Evolutionary conservation across 1,140 invertebrate genomes (phyloP).

Genomic region (Metopolophium dirhodum): DNA sequence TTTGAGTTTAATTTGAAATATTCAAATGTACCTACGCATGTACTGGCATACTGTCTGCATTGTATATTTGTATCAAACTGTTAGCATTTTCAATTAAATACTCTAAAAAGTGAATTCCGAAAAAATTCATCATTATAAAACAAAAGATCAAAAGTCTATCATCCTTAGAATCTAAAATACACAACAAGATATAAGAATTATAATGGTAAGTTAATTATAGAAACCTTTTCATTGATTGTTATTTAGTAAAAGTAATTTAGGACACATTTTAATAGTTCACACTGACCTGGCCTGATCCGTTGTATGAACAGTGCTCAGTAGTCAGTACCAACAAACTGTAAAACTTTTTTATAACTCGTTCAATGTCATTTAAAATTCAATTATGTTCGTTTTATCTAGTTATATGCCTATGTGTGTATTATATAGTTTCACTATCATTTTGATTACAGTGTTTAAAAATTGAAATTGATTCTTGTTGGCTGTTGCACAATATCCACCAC

Average conservation of each 20-base stretch:
- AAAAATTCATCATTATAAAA: not conserved
- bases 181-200: not conserved
- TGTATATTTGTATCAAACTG: too few species aligned
- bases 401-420: not conserved
- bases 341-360: not conserved
- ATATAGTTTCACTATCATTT: conserved; percentile 20
- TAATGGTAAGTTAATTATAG: not conserved
- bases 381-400: not conserved
- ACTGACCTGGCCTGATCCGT: not conserved
- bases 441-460: conserved; percentile 43
- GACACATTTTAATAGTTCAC: not conserved
- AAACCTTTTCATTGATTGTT: not conserved
- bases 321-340: not conserved
- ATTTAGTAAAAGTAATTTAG: not conserved
- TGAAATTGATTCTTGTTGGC: conserved; percentile 14
- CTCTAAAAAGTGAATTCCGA: too few species aligned
- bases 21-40: too few species aligned
- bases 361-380: conserved; percentile 42
- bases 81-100: too few species aligned
- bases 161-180: not conserved
- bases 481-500: conserved; percentile 33
- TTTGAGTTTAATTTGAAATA: too few species aligned
- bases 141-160: too few species aligned
- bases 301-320: too few species aligned
- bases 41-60: too few species aligned